Evolutionary conservation across 1,140 invertebrate genomes (phyloP), one percentile per base, ranked within the genome.

Genomic region (Dolichoris vasculosae): DNA sequence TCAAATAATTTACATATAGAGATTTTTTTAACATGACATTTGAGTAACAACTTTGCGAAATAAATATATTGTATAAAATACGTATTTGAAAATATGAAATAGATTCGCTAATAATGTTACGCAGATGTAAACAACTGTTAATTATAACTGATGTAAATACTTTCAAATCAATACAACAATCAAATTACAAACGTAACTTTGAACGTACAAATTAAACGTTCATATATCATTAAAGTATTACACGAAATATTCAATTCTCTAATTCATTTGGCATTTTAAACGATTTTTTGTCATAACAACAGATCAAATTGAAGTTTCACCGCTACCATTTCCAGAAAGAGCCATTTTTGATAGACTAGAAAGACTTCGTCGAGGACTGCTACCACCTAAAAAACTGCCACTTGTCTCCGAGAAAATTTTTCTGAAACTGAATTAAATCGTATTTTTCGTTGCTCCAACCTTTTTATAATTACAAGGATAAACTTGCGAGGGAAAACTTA

Each of bases 281-380:
- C 82, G 32, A 77, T 82, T 51, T 79, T 35, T 78, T 76, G 35
- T 64, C 20, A 2, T 48, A 23, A 51, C 9, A 15, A 69, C 69
- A 13, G 35, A 86, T 90, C 89, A 90, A 83, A 89, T 88, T 55
- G 88, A 88, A 75, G 84, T 77, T 82, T 85, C 84, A 82, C 92
- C 94, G 85, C 91, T 92, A 90, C 93, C 93, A 87, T 93, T 94
- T 85, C 94, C 94, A 82, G 95, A 95, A 40, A 96, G 92, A 86
- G 95, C 95, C 95, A 96, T 95, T 92, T 96, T 96, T 86, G 95
- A 95, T 85, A 96, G 94, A 89, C 95, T 95, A 87, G 95, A 95
- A 90, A 96, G 93, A 93, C 95, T 96, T 94, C 95, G 94, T 90
- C 95, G 94, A 88, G 95, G 95, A 92, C 95, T 96, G 90, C 93